Conservation (phyloP, 1,140 invertebrate species). For the Drosophila pruinosa region DNA sequence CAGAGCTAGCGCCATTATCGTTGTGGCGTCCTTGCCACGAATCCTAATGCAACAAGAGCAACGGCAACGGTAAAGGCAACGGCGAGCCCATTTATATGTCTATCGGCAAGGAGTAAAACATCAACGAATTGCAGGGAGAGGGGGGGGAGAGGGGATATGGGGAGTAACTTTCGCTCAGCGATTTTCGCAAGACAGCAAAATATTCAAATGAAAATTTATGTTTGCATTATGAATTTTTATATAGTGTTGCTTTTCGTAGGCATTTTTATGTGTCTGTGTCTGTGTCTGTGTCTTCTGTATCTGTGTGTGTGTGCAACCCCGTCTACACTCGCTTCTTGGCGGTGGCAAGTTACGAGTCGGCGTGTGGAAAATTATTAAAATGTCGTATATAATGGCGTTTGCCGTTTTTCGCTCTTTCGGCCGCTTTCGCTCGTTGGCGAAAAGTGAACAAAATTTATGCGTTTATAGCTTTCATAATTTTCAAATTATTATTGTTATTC, state of each 20-base stretch:
- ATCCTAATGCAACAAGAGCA: slow-evolving; percentile 57
- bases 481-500: slow-evolving; percentile 76
- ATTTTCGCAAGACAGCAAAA: slow-evolving; percentile 78
- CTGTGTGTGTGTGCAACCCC: slow-evolving; percentile 8
- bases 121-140: not conserved
- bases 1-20: slow-evolving; percentile 45
- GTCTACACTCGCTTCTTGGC: slow-evolving; percentile 3
- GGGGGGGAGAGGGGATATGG: not conserved
- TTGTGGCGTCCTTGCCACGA: slow-evolving; percentile 46
- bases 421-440: slow-evolving; percentile 16
- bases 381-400: slow-evolving; percentile 77
- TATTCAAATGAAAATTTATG: slow-evolving; percentile 83
- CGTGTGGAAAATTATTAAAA: slow-evolving; percentile 81
- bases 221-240: slow-evolving; percentile 83
- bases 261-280: slow-evolving; percentile 74
- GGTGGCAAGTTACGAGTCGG: slow-evolving; percentile 42
- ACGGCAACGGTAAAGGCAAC: slow-evolving; percentile 18
- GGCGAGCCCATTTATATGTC: slow-evolving; percentile 61
- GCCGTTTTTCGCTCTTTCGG: slow-evolving; percentile 26
- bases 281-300: slow-evolving; percentile 25
- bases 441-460: slow-evolving; percentile 68
- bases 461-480: slow-evolving; percentile 81
- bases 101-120: slow-evolving; percentile 52
- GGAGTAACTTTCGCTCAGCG: slow-evolving; percentile 39
- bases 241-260: slow-evolving; percentile 77